These are phyloP conservation scores for Gyps fulvus DNA, from an alignment of 2,113 vertebrate species.

Conservation along the genomic window DNA sequence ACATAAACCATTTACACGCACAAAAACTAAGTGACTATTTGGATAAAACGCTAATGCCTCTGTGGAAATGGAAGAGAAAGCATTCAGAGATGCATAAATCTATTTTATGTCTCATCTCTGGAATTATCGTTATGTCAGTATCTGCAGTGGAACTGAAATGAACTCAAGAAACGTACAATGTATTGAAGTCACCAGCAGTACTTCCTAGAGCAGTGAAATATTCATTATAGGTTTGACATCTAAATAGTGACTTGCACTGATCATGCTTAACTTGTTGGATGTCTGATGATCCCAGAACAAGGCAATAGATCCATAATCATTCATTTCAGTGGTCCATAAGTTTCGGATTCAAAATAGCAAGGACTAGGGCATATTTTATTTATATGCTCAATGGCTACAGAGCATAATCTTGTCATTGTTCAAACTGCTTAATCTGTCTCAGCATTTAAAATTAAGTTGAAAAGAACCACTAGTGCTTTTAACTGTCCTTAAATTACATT, in stretches of 20 bases:
- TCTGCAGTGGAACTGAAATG: neutral
- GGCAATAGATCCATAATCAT: neutral
- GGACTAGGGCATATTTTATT: neutral
- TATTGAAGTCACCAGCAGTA: neutral
- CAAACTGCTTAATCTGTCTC: constrained; percentile 36
- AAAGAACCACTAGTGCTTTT: constrained; percentile 53
- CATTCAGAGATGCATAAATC: neutral
- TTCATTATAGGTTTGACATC: neutral
- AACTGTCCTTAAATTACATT: constrained; percentile 57
- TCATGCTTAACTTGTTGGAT: neutral
- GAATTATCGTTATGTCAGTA: neutral
- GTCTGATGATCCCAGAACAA: neutral
- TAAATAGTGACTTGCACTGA: neutral
- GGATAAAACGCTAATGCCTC: neutral
- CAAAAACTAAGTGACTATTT: neutral
- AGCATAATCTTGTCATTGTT: neutral
- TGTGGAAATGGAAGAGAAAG: neutral
- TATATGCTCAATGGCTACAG: neutral
- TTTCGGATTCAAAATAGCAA: constrained; percentile 6
- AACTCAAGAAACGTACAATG: neutral
- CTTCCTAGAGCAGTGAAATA: neutral
- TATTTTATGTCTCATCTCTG: neutral
- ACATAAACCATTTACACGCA: neutral
- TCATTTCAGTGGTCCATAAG: neutral
- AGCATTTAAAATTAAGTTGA: constrained; percentile 52